A percentile compares a stretch with the other conserved stretches of the same genome.
Conservation (phyloP, 2,113 vertebrate species). For the Xenus cinereus region DNA sequence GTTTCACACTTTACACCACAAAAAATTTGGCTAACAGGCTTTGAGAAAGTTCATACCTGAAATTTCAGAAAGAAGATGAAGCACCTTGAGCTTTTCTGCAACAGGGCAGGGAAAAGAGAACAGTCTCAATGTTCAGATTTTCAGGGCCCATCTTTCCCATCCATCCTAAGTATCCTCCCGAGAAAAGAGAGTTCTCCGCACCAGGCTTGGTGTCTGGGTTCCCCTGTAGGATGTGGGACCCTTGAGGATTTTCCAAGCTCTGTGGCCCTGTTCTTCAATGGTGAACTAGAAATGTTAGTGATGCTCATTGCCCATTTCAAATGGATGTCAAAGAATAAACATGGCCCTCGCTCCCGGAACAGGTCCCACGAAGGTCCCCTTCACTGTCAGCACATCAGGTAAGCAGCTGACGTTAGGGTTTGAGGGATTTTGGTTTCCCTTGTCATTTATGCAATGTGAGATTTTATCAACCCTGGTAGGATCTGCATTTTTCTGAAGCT, state of each 20-base stretch:
- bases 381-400: not conserved
- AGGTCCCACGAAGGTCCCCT: not conserved
- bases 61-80: not conserved
- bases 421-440: too few species aligned
- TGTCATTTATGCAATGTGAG: too few species aligned
- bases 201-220: not conserved
- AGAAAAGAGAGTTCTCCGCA: not conserved
- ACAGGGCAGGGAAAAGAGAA: not conserved
- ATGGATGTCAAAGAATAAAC: not conserved
- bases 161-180: not conserved
- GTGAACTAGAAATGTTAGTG: not conserved
- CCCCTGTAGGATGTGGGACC: too few species aligned
- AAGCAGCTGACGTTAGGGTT: fast-evolving
- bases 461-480: too few species aligned
- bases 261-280: not conserved
- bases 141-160: not conserved
- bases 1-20: not conserved
- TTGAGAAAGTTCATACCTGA: not conserved
- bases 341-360: not conserved
- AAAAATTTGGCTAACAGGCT: not conserved
- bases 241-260: too few species aligned
- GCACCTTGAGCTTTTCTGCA: not conserved
- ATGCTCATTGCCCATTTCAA: not conserved
- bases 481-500: too few species aligned
- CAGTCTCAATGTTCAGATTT: not conserved